phyloP scores from a whole-genome alignment of 2,113 vertebrate genomes.

The Sula dactylatra region DNA sequence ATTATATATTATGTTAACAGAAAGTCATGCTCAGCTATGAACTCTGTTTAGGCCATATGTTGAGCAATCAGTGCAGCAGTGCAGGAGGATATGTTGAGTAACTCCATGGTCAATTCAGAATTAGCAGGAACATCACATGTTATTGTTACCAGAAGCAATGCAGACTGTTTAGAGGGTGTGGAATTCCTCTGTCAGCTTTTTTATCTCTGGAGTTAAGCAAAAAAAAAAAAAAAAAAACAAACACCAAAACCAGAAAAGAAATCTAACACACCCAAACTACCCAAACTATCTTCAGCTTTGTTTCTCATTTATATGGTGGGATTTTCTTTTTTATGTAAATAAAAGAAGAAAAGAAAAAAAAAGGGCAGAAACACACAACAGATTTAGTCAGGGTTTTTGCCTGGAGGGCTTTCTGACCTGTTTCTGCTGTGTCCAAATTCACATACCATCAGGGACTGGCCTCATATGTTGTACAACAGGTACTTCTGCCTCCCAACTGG shows the following conservation, averaged over 20 bases:
- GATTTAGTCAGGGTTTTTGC: neutral
- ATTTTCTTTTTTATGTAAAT: neutral
- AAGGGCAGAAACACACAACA: neutral
- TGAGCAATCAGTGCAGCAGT: neutral
- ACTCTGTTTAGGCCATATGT: neutral
- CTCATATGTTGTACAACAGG: neutral
- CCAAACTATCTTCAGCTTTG: neutral
- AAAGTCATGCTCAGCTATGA: neutral
- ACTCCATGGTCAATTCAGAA: neutral
- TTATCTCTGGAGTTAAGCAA: neutral
- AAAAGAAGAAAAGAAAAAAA: neutral
- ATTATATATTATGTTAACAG: neutral
- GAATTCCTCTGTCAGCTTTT: neutral
- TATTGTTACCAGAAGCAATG: neutral
- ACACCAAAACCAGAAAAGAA: neutral
- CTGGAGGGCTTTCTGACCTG: neutral
- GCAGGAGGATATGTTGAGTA: neutral
- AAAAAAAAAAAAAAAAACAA: neutral
- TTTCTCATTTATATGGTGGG: neutral
- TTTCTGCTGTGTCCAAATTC: neutral
- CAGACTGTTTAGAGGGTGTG: neutral
- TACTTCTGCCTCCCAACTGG: neutral
- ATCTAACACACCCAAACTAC: too few species aligned
- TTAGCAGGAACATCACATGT: neutral
- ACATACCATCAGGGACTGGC: too few species aligned